Conservation (phyloP, 2,797 vertebrate genomes). For the Malacoraja senta region DNA sequence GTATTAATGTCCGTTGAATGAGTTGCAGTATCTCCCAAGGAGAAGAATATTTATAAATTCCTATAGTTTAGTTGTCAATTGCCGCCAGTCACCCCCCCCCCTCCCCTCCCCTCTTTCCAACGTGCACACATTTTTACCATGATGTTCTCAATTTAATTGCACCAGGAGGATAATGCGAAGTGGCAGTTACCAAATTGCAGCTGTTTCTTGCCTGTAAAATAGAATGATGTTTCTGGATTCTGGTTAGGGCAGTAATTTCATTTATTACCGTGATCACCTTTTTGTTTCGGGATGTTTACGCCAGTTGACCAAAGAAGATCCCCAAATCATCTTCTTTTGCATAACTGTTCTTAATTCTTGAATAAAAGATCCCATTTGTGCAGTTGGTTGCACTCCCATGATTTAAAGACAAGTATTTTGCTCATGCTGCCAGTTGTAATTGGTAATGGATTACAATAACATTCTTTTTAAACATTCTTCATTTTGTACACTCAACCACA, state of each 20-base stretch:
- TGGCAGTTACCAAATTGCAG: neutral
- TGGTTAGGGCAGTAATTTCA: conserved; percentile 39
- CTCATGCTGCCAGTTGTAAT: neutral
- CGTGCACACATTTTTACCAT: neutral
- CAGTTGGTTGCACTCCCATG: neutral
- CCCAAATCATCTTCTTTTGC: conserved; percentile 72
- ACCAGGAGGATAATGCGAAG: neutral
- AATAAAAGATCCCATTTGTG: neutral
- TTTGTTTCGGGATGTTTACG: conserved; percentile 68
- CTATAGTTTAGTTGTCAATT: too few relatives aligned
- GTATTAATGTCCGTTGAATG: conserved; percentile 23
- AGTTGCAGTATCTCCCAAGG: conserved; percentile 44
- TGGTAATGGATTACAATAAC: neutral
- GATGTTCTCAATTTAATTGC: neutral
- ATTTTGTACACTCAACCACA: neutral
- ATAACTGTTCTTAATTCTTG: conserved; percentile 42
- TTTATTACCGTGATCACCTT: conserved; percentile 34
- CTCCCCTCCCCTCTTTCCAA: too few relatives aligned
- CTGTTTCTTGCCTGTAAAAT: conserved; percentile 39
- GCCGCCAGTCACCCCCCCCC: neutral
- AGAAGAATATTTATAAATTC: conserved; percentile 38
- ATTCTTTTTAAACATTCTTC: neutral
- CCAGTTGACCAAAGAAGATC: conserved; percentile 74
- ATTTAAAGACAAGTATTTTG: neutral
- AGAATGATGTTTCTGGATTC: conserved; percentile 43